Conservation (phyloP, 2,797 vertebrate species). For the Oophaga sylvatica region DNA sequence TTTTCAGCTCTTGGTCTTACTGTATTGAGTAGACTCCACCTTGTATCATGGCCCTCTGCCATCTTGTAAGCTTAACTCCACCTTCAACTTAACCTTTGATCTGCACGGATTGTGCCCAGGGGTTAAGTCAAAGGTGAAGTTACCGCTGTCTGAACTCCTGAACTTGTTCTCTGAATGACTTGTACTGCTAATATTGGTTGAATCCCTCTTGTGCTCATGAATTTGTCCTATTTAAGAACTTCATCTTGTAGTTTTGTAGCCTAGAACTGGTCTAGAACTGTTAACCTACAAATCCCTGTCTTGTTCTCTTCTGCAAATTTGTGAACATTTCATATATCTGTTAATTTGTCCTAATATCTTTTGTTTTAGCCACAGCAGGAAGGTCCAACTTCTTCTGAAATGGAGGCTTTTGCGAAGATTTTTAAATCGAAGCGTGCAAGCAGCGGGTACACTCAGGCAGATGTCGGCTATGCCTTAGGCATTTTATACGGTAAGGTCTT, state of each 20-base stretch:
- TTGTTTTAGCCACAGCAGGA: neutral
- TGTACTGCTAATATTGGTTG: neutral
- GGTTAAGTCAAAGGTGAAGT: no score
- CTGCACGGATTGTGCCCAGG: neutral
- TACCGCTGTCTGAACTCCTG: neutral
- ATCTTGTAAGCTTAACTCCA: neutral
- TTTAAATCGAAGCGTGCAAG: conserved; percentile 84
- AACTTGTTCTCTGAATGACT: neutral
- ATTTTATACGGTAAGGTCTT: conserved; percentile 77
- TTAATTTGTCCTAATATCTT: neutral
- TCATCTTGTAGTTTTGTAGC: neutral
- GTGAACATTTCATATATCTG: neutral
- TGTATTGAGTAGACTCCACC: neutral
- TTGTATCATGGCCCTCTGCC: neutral
- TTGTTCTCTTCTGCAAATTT: neutral
- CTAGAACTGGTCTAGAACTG: neutral
- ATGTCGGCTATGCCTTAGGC: conserved; percentile 81
- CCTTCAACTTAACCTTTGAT: neutral
- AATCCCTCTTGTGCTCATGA: neutral
- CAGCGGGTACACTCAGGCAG: conserved; percentile 82
- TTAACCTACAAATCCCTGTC: neutral
- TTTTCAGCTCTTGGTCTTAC: neutral
- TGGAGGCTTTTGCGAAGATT: conserved; percentile 82
- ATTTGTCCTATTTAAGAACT: neutral
- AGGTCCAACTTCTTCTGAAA: conserved; percentile 75